A percentile compares a stretch with the other conserved stretches of the same genome.
phyloP scores from a whole-genome alignment of 2,888 invertebrate species.

The Ochropleura leucogaster region DNA sequence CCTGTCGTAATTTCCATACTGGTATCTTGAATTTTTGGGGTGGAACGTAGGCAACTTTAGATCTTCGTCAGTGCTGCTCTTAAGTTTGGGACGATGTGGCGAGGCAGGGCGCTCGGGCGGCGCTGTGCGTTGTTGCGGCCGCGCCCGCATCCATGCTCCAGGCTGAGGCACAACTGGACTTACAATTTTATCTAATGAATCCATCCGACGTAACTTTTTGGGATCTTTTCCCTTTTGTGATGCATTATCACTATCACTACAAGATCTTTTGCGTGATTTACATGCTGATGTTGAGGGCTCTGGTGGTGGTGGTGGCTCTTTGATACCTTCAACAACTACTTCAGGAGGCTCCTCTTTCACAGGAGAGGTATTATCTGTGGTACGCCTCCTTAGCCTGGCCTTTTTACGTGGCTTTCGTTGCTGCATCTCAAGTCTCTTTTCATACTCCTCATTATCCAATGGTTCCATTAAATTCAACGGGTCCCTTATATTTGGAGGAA shows the following conservation, averaged over 20 bases:
- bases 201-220: slow-evolving; percentile 92
- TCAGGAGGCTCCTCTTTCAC: slow-evolving; percentile 72
- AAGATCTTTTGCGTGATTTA: slow-evolving; percentile 87
- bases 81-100: slow-evolving; percentile 81
- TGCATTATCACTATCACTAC: slow-evolving; percentile 90
- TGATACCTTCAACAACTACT: slow-evolving; percentile 79
- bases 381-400: slow-evolving; percentile 90
- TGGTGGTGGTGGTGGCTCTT: slow-evolving; percentile 82
- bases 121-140: slow-evolving; percentile 80
- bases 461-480: slow-evolving; percentile 96
- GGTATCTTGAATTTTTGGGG: slow-evolving; percentile 94
- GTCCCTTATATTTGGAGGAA: slow-evolving; percentile 97
- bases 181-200: slow-evolving; percentile 96
- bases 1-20: slow-evolving; percentile 99
- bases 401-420: slow-evolving; percentile 92
- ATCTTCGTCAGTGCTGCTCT: slow-evolving; percentile 81
- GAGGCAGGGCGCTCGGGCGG: slow-evolving; percentile 88
- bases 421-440: slow-evolving; percentile 94
- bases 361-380: slow-evolving; percentile 86
- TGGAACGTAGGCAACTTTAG: slow-evolving; percentile 92
- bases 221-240: slow-evolving; percentile 89
- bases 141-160: slow-evolving; percentile 94
- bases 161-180: slow-evolving; percentile 98
- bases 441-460: slow-evolving; percentile 95
- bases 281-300: slow-evolving; percentile 84